Conservation (phyloP, 2,888 invertebrate species). For the Metalampra italica region DNA sequence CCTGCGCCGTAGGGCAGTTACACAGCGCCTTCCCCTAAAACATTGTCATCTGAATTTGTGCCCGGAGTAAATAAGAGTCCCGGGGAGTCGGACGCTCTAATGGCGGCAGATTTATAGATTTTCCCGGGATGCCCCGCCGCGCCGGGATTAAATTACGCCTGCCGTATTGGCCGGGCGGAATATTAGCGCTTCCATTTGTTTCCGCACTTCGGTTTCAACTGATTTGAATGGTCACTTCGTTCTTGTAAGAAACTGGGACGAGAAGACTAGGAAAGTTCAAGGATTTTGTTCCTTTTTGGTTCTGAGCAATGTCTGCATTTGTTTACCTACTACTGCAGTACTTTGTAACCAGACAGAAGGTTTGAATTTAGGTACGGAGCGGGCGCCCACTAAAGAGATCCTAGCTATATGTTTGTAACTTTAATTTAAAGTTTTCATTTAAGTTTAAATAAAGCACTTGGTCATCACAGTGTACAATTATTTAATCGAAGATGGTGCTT, state of each 20-base stretch:
- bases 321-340: no score
- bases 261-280: constrained; percentile 5
- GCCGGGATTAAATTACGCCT: constrained; percentile 74
- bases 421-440: no score
- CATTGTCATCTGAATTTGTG: constrained; percentile 79
- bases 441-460: no score
- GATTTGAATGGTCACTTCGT: constrained; percentile 54
- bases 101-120: constrained; percentile 79
- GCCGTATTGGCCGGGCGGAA: constrained; percentile 71
- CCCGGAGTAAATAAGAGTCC: constrained; percentile 78
- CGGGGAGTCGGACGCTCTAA: constrained; percentile 68
- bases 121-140: constrained; percentile 71
- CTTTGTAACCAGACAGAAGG: no score
- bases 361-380: no score
- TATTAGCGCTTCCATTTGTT: constrained; percentile 75
- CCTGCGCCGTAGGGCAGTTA: constrained; percentile 65
- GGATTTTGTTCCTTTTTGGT: neutral
- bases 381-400: no score
- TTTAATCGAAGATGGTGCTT: no score
- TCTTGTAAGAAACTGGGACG: constrained; percentile 18
- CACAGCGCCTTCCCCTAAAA: constrained; percentile 76
- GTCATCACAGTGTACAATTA: no score
- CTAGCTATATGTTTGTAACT: no score
- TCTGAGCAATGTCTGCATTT: no score
- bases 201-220: constrained; percentile 44